Conservation (phyloP, 2,888 invertebrate species). For the Mylabris sibirica region DNA sequence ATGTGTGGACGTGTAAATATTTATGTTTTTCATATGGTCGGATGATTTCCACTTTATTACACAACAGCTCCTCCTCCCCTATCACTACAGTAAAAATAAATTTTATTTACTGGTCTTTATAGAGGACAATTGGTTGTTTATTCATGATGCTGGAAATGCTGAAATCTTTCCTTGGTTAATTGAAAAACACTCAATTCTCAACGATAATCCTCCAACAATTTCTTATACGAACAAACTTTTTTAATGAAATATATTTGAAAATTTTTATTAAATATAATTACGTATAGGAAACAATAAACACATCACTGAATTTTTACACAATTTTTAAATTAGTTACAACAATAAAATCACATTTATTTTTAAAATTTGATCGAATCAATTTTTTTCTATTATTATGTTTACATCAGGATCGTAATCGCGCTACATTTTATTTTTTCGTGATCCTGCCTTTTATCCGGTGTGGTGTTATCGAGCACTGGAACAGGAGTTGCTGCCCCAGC, state of each 20-base stretch:
- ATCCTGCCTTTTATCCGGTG: background rate
- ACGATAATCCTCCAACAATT: too few species aligned
- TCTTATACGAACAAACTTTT: too few species aligned
- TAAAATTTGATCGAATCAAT: background rate
- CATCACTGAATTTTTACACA: background rate
- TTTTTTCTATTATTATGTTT: background rate
- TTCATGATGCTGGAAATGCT: background rate
- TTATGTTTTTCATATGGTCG: background rate
- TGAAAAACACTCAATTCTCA: too few species aligned
- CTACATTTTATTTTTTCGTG: background rate
- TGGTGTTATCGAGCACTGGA: conserved; percentile 10
- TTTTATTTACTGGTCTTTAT: background rate
- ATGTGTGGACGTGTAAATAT: conserved; percentile 6
- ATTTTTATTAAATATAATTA: background rate
- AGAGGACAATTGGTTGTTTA: background rate
- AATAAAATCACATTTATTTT: conserved; percentile 9
- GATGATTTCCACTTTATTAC: background rate
- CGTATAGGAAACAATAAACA: background rate
- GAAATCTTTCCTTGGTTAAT: background rate
- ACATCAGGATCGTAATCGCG: background rate
- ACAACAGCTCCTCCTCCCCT: background rate
- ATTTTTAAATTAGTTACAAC: background rate
- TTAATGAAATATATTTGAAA: background rate
- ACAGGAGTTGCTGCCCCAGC: conserved; percentile 10
- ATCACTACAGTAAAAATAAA: background rate